Base-by-base conservation (phyloP, 1,140 invertebrate species). In the Drosophila ercepeae region DNA sequence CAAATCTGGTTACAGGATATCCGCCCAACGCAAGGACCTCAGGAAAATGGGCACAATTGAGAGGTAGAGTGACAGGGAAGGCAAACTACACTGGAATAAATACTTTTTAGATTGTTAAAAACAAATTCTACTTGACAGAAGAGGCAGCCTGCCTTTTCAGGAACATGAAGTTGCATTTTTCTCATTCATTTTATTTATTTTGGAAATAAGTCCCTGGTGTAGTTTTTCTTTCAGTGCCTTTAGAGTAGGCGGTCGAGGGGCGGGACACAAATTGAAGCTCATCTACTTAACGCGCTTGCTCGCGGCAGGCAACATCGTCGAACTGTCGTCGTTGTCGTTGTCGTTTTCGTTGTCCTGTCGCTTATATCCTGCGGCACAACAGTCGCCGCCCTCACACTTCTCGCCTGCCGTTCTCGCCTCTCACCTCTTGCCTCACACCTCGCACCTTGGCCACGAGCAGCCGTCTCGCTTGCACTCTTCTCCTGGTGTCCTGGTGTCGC, bases 1-100 rank as follows among this genome's bases (percentile, higher is more conserved):
- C 76, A 86, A 86, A 86, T 86, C 79, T 84, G 79, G 81, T 84
- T 84, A 84, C 79, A 86, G 79, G 81, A 84, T 84, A 84, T 84
- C 79, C 79, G 78, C 59, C 51, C 72, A 60, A 61, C 54, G 69
- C 77, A 58, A 77, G 57, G 70, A 57, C 59, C 55, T 34, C 55
- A 44, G 48, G 42, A 72, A 46, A 32, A 23, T 29, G 21, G 51
- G 19, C 34, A 67, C 49, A 27, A 19, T 18, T 48, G 54, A 23
- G 45, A 65, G 65, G 48, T 55, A 34, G 42, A 29, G 27, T 21
- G 11, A 13, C 16, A 14, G 44, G 14, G 27, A 27, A 48, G 53
- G 18, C 14, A 36, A n/a, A 19, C 48, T 39, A 9, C 45, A 59
- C 45, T 36, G 2, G 0, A 7, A 8, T 3, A 27, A 23, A 19